These are phyloP conservation scores for Dasyurus viverrinus DNA, from an alignment of 2,113 vertebrate genomes.

Conservation along the genomic window DNA sequence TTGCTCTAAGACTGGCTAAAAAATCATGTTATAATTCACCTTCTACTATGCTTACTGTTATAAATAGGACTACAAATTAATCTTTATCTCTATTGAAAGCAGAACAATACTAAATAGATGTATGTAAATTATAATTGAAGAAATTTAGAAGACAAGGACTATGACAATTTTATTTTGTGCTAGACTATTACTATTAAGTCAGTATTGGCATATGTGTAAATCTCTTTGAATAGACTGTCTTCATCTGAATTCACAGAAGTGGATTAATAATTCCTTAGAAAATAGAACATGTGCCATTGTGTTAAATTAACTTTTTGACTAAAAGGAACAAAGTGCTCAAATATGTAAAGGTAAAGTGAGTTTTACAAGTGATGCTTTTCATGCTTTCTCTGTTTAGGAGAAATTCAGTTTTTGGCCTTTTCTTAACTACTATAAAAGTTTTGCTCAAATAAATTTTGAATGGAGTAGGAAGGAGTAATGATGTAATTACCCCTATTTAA, in stretches of 20 bases:
- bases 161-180: constrained; percentile 24
- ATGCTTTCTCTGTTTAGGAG: constrained; percentile 22
- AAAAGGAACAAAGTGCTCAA: not conserved
- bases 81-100: constrained; percentile 19
- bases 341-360: not conserved
- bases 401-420: constrained; percentile 32
- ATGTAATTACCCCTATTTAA: constrained; percentile 8
- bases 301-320: constrained; percentile 35
- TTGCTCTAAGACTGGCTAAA: not conserved
- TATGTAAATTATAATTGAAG: constrained; percentile 14
- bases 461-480: constrained; percentile 15
- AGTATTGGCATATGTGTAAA: not conserved
- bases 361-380: constrained; percentile 7
- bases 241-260: constrained; percentile 1
- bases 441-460: constrained; percentile 49
- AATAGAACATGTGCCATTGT: constrained; percentile 3
- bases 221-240: constrained; percentile 5
- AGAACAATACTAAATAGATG: constrained; percentile 5
- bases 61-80: constrained; percentile 28
- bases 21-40: not conserved
- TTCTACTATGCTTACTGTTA: constrained; percentile 6
- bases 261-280: constrained; percentile 35
- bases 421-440: not conserved
- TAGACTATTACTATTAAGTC: constrained; percentile 11
- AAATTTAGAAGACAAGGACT: not conserved